Conservation (phyloP, 2,888 invertebrate genomes). For the Pemphredon lugubris region DNA sequence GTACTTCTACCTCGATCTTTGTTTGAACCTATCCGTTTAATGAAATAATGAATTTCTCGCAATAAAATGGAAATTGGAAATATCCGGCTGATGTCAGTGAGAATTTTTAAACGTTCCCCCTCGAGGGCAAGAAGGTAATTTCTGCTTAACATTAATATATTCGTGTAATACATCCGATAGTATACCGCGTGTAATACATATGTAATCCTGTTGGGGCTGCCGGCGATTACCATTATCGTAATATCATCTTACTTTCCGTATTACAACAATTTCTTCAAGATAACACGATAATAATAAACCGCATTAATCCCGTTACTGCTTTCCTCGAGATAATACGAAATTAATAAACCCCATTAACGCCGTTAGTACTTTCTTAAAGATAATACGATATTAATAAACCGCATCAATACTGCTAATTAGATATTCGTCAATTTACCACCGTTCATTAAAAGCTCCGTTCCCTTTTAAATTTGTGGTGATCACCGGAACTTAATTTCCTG, state of each 20-base stretch:
- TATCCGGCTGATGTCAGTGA: background rate
- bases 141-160: slow-evolving; percentile 18
- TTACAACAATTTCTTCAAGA: background rate
- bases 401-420: too few species aligned
- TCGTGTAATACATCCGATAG: slow-evolving; percentile 10
- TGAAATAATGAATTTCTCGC: slow-evolving; percentile 7
- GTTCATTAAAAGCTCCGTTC: too few species aligned
- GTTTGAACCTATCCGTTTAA: background rate
- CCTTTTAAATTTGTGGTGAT: too few species aligned
- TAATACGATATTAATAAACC: too few species aligned
- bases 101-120: background rate
- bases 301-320: too few species aligned
- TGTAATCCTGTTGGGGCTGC: background rate
- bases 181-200: background rate
- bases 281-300: background rate
- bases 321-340: background rate
- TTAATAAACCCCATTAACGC: background rate
- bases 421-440: too few species aligned
- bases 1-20: slow-evolving; percentile 36
- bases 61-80: slow-evolving; percentile 10
- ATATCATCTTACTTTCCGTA: background rate
- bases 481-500: too few species aligned
- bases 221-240: background rate
- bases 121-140: slow-evolving; percentile 1
- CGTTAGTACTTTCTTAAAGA: too few species aligned